phyloP scores from a whole-genome alignment of 1,140 invertebrate species.

The Arion vulgaris region DNA sequence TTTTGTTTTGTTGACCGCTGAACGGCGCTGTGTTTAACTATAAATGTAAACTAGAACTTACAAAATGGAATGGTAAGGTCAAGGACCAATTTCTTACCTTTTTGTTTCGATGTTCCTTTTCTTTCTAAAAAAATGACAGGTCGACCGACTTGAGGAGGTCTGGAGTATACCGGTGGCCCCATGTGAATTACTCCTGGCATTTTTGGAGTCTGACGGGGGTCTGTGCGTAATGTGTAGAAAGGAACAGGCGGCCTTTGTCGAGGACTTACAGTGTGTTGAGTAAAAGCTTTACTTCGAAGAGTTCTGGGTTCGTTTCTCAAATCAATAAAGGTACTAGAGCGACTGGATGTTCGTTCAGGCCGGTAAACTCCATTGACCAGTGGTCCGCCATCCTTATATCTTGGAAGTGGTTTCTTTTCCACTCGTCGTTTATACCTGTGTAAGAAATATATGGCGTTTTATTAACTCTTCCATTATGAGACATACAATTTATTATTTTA shows the following conservation, averaged over 20 bases:
- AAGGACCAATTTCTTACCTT: not conserved
- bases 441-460: too few relatives aligned
- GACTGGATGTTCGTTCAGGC: not conserved
- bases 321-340: not conserved
- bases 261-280: conserved; percentile 23
- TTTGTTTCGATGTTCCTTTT: not conserved
- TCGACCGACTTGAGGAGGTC: conserved; percentile 34
- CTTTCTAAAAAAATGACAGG: conserved; percentile 43
- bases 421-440: not conserved
- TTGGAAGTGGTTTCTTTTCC: conserved; percentile 19
- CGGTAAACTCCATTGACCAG: conserved; percentile 19
- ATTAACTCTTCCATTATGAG: too few relatives aligned
- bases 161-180: not conserved
- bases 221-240: conserved; percentile 43
- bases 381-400: not conserved
- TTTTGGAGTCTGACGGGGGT: conserved; percentile 20
- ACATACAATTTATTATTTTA: too few relatives aligned
- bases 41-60: too few relatives aligned
- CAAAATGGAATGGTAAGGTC: too few relatives aligned
- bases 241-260: conserved; percentile 38
- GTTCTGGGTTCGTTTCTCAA: not conserved
- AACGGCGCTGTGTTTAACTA: too few relatives aligned
- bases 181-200: not conserved
- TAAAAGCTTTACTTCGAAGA: conserved; percentile 34
- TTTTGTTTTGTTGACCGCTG: too few relatives aligned